Conservation (phyloP, 1,140 invertebrate genomes). For the Drosophila carrolli region DNA sequence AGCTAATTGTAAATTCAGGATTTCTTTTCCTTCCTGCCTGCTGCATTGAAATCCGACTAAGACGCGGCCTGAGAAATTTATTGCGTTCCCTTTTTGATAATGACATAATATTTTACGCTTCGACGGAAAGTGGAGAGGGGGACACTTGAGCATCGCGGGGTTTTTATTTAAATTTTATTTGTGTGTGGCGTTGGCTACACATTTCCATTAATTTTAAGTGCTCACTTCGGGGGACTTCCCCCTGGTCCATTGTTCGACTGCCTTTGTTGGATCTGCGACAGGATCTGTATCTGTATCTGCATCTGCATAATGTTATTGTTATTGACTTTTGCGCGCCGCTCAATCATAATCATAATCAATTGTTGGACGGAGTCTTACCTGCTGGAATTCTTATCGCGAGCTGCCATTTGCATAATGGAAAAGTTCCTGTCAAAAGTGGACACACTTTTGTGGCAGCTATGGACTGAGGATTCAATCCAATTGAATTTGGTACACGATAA, state of each 20-base stretch:
- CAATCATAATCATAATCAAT: constrained; percentile 81
- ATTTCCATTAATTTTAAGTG: constrained; percentile 84
- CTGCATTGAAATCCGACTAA: constrained; percentile 72
- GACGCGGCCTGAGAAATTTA: constrained; percentile 51
- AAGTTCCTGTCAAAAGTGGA: constrained; percentile 29
- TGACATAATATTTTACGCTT: constrained; percentile 84
- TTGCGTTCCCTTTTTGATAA: constrained; percentile 78
- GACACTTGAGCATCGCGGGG: constrained; percentile 46
- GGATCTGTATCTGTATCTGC: constrained; percentile 48
- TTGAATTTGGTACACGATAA: constrained; percentile 20
- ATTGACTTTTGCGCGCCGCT: constrained; percentile 75
- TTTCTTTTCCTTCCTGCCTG: constrained; percentile 43
- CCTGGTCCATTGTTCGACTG: constrained; percentile 44
- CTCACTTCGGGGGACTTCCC: constrained; percentile 23
- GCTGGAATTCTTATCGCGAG: constrained; percentile 57
- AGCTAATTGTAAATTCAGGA: constrained; percentile 83
- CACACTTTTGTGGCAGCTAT: constrained; percentile 26
- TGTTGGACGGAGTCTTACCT: constrained; percentile 59
- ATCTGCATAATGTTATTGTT: constrained; percentile 76
- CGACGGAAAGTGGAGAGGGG: constrained; percentile 48
- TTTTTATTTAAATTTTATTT: constrained; percentile 79
- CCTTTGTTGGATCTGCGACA: constrained; percentile 28
- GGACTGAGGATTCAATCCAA: constrained; percentile 13
- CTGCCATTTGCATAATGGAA: constrained; percentile 71
- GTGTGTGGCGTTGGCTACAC: constrained; percentile 51